Percentiles rank a stretch among this genome's conserved stretches.
These are phyloP conservation scores for Campylomormyrus numenius DNA, from an alignment of 2,113 vertebrate genomes.

Conservation along the genomic window DNA sequence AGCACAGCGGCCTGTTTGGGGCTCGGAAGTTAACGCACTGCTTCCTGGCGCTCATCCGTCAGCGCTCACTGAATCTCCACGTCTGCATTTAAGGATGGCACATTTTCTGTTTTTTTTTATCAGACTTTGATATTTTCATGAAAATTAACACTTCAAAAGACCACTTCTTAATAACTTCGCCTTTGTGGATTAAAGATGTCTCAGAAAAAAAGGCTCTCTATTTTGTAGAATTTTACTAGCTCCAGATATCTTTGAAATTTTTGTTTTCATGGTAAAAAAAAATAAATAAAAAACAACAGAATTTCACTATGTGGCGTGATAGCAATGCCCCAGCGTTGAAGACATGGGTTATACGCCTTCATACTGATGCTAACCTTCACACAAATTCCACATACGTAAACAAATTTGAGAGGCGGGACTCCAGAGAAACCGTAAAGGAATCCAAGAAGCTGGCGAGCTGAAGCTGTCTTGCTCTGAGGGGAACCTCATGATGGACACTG, in stretches of 20 bases:
- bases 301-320: not conserved
- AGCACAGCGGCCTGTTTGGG: not conserved
- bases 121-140: slow-evolving; percentile 1
- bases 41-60: not conserved
- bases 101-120: not conserved
- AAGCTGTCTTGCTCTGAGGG: not conserved
- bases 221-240: not conserved
- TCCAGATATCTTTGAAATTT: not conserved
- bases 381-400: not conserved
- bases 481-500: not conserved
- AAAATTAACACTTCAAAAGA: slow-evolving; percentile 1
- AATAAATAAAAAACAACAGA: not conserved
- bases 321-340: not conserved
- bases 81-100: not conserved
- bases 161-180: not conserved
- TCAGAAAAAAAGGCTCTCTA: not conserved
- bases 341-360: not conserved
- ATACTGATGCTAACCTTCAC: not conserved
- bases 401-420: not conserved
- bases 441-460: not conserved
- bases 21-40: not conserved
- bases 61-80: not conserved
- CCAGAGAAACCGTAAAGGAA: not conserved
- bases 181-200: not conserved
- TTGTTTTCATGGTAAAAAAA: not conserved